A percentile compares a stretch with the other conserved stretches of the same genome.
Evolutionary conservation across 2,113 vertebrate genomes (phyloP).

Genomic region (Montifringilla adamsi): DNA sequence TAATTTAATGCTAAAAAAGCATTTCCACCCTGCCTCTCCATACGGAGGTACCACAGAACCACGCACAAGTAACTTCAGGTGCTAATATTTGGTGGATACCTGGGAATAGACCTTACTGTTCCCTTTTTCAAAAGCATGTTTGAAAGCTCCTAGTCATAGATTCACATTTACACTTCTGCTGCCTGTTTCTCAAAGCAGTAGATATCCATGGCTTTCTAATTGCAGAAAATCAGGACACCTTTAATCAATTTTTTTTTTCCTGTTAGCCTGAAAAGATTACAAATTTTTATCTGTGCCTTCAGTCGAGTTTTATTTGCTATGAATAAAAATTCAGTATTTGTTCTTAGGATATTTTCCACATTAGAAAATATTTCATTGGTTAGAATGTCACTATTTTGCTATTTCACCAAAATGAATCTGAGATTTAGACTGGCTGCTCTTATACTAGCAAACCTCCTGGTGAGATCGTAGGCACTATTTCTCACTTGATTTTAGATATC

Average conservation of each 20-base stretch:
- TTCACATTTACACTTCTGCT: not conserved
- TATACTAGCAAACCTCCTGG: not conserved
- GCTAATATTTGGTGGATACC: not conserved
- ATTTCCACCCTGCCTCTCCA: not conserved
- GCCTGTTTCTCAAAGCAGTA: not conserved
- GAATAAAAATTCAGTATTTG: not conserved
- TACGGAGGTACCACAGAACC: not conserved
- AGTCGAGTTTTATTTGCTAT: not conserved
- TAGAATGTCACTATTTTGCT: not conserved
- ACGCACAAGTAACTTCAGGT: not conserved
- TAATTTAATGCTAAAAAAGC: not conserved
- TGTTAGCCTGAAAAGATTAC: not conserved
- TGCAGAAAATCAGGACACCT: not conserved
- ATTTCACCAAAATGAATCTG: not conserved
- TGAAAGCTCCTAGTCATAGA: not conserved
- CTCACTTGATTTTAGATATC: not conserved
- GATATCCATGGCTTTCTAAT: not conserved
- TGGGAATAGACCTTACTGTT: not conserved
- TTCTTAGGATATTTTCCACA: not conserved
- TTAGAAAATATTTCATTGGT: not conserved
- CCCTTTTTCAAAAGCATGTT: not conserved
- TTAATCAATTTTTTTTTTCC: not conserved
- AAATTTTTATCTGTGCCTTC: not conserved
- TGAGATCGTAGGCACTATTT: not conserved
- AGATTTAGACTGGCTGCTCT: not conserved